Conservation (phyloP, 2,113 vertebrate genomes). For the Gallinago media region DNA sequence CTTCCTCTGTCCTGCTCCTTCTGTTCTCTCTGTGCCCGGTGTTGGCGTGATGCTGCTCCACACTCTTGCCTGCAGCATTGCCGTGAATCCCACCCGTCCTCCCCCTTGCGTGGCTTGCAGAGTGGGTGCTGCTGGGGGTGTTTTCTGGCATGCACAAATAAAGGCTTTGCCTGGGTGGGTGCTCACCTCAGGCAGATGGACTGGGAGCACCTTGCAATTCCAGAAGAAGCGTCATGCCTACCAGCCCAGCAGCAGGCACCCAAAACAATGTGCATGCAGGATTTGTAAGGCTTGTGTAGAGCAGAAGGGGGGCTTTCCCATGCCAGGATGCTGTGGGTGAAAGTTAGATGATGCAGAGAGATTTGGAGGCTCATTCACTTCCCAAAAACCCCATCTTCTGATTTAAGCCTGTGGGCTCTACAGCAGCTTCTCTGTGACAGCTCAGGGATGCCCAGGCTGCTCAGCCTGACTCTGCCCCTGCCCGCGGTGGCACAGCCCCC, state of each 20-base stretch:
- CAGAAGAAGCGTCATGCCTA: neutral
- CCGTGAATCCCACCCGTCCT: neutral
- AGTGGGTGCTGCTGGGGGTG: neutral
- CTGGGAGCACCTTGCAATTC: neutral
- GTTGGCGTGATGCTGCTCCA: neutral
- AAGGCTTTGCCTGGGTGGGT: neutral
- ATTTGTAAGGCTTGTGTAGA: neutral
- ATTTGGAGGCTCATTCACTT: neutral
- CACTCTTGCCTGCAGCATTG: neutral
- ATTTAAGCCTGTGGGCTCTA: fast-evolving
- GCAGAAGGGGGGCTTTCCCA: too few species aligned
- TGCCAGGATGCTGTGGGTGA: neutral
- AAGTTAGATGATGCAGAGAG: neutral
- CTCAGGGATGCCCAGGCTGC: neutral
- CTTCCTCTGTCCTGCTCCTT: neutral
- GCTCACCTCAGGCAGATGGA: neutral
- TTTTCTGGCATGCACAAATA: neutral
- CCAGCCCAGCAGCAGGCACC: neutral
- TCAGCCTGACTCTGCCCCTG: neutral
- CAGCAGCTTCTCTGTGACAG: neutral
- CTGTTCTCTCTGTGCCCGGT: fast-evolving
- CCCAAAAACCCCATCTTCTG: neutral
- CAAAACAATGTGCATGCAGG: fast-evolving
- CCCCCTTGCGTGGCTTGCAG: fast-evolving
- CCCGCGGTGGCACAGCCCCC: neutral